Evolutionary conservation across 1,140 invertebrate species (phyloP).

Genomic region (Leptinotarsa lineolata): DNA sequence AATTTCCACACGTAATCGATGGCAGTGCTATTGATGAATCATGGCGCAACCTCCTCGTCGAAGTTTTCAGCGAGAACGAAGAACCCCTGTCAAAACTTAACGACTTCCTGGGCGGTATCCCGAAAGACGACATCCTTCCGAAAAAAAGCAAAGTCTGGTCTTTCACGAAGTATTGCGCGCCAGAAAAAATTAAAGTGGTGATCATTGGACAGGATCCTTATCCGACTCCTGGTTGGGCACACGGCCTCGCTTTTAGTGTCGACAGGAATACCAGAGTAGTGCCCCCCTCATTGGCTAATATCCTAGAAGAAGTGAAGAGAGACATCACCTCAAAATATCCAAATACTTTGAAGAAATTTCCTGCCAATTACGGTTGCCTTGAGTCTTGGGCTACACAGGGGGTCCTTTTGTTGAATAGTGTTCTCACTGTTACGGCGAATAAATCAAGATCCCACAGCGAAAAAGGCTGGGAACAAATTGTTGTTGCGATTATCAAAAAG

Average conservation of each 20-base stretch:
- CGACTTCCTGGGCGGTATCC: neutral
- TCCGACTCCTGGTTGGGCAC: neutral
- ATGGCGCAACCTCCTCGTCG: neutral
- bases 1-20: neutral
- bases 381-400: conserved; percentile 18
- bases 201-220: conserved; percentile 23
- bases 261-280: neutral
- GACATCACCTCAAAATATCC: neutral
- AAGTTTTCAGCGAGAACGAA: neutral
- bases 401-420: conserved; percentile 18
- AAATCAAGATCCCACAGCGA: neutral
- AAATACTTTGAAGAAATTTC: neutral
- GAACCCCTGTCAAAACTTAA: neutral
- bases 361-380: neutral
- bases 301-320: conserved; percentile 11
- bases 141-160: neutral
- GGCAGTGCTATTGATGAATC: neutral
- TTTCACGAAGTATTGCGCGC: conserved; percentile 1
- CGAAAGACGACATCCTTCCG: neutral
- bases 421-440: conserved; percentile 2
- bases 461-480: conserved; percentile 9
- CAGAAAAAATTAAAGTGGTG: conserved; percentile 16
- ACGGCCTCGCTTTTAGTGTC: conserved; percentile 5
- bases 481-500: neutral
- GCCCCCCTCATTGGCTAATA: neutral